These are phyloP conservation scores for Strigamia maritima DNA, from an alignment of 2,888 invertebrate species.

Conservation along the genomic window DNA sequence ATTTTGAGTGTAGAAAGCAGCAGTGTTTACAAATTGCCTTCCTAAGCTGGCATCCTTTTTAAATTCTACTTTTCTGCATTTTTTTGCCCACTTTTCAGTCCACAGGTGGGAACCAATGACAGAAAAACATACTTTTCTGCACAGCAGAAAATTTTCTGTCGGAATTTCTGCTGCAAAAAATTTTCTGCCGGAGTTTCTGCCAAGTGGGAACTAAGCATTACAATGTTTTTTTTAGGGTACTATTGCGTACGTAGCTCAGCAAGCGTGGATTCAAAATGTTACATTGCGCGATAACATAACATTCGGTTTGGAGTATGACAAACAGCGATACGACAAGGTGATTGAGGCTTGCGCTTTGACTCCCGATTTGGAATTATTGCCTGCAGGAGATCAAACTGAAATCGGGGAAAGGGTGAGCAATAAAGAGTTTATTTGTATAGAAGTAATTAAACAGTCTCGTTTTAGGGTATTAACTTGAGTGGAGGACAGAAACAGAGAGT, in stretches of 20 bases:
- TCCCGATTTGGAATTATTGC: slow-evolving; percentile 57
- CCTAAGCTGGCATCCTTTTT: no score
- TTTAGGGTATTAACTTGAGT: slow-evolving; percentile 68
- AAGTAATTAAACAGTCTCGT: slow-evolving; percentile 25
- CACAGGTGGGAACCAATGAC: no score
- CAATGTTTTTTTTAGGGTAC: slow-evolving; percentile 52
- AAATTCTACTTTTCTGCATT: no score
- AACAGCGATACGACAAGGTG: slow-evolving; percentile 48
- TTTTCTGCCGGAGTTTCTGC: no score
- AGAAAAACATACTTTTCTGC: no score
- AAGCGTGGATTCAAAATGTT: slow-evolving; percentile 60
- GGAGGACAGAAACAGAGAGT: no score
- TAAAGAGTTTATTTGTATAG: not conserved
- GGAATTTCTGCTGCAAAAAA: no score
- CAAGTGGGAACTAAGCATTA: no score
- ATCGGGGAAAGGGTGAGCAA: slow-evolving; percentile 59
- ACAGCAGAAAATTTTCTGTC: no score
- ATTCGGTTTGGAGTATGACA: slow-evolving; percentile 53
- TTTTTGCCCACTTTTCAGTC: no score
- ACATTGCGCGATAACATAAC: slow-evolving; percentile 57
- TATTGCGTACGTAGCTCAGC: slow-evolving; percentile 59
- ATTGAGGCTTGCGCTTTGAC: slow-evolving; percentile 55
- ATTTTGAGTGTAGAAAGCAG: no score
- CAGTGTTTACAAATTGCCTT: no score
- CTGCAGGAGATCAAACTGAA: slow-evolving; percentile 58